A percentile compares a stretch with the other conserved stretches of the same genome.
Conservation (phyloP, 1,140 invertebrate species). For the Dermatophagoides farinae region DNA sequence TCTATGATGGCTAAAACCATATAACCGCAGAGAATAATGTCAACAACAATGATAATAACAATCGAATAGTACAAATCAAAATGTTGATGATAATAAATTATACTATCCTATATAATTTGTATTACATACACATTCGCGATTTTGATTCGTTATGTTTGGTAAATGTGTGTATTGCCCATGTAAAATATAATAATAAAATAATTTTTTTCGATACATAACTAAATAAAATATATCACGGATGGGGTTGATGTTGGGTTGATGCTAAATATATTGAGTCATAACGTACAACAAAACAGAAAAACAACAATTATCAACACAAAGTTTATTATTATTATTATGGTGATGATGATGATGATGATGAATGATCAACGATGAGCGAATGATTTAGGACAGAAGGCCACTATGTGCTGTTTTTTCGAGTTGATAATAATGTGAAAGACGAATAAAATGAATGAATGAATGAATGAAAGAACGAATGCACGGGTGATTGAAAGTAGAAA, state of each 20-base stretch:
- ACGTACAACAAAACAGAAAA: not conserved
- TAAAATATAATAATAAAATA: too few species aligned
- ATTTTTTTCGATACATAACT: too few species aligned
- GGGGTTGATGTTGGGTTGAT: too few species aligned
- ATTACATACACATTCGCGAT: too few species aligned
- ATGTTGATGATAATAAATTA: not conserved
- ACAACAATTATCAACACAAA: not conserved
- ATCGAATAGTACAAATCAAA: not conserved
- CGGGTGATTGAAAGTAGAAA: too few species aligned
- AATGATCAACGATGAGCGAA: not conserved
- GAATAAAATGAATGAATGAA: not conserved
- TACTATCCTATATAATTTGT: too few species aligned
- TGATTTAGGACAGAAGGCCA: not conserved
- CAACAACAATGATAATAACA: not conserved
- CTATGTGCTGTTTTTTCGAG: not conserved
- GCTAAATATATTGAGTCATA: not conserved
- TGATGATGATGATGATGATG: too few species aligned
- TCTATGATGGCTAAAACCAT: not conserved
- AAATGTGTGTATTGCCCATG: too few species aligned
- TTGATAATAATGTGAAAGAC: not conserved
- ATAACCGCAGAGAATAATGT: not conserved
- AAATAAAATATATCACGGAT: too few species aligned
- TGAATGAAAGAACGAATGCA: too few species aligned
- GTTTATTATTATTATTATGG: too few species aligned
- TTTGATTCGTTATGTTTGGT: too few species aligned